Percentiles rank a stretch among this genome's conserved stretches.
Evolutionary conservation across 2,113 vertebrate genomes (phyloP).

Genomic region (Eublepharis macularius): DNA sequence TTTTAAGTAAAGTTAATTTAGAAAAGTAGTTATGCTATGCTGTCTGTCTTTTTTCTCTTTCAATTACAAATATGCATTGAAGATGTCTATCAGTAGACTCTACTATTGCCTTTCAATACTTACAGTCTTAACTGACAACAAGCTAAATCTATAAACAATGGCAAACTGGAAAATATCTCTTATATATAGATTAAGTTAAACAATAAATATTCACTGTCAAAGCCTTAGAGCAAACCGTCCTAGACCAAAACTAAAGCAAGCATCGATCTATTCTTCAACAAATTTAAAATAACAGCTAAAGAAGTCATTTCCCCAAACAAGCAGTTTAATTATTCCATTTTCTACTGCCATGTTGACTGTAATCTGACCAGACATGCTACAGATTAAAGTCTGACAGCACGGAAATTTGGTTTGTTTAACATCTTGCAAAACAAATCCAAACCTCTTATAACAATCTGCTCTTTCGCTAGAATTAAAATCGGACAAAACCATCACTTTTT

Average conservation of each 20-base stretch:
- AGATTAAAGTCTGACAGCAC: constrained; percentile 55
- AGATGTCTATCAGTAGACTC: background rate
- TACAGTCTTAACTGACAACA: constrained; percentile 11
- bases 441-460: constrained; percentile 48
- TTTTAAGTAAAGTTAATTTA: background rate
- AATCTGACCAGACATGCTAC: constrained; percentile 50
- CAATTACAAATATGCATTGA: background rate
- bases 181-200: background rate
- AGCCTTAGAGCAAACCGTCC: constrained; percentile 9
- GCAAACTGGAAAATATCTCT: background rate
- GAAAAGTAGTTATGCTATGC: background rate
- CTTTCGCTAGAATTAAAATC: constrained; percentile 43
- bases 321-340: constrained; percentile 51
- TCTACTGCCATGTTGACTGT: constrained; percentile 49
- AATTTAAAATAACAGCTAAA: background rate
- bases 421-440: constrained; percentile 49
- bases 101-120: background rate
- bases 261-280: constrained; percentile 5
- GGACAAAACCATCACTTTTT: constrained; percentile 29
- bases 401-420: constrained; percentile 44
- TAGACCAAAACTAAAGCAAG: constrained; percentile 8
- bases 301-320: constrained; percentile 24
- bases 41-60: background rate
- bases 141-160: background rate
- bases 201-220: constrained; percentile 12